Base-by-base conservation (phyloP, 1,140 invertebrate species). In the Panulirus ornatus region DNA sequence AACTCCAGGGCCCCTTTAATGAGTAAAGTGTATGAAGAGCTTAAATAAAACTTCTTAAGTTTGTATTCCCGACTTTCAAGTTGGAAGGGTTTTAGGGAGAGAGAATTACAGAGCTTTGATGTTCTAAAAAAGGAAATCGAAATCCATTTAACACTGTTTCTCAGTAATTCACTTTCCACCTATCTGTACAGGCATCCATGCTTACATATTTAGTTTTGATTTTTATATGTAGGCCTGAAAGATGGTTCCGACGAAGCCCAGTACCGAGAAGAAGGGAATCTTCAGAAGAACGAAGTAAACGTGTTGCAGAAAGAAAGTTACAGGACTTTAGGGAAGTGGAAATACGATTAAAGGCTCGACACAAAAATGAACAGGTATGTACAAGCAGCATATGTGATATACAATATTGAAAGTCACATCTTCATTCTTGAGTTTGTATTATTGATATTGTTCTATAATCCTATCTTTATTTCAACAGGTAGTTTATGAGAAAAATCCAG, bases 401-500 rank as follows among this genome's bases (percentile, higher is more conserved):
- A 47, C 5, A 47, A 11, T 47, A 47, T 47, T 47, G 14, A 47
- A 47, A 47, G 44, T 47, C 5, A 22, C 30, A 66, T 22, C 63
- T 6, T 22, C 30, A 30, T 54, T 9, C 51, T 54, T 9, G 9
- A 54, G 9, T 54, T 54, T 11, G 9, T 22, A 22, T 8, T 5
- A 66, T 30, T 66, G 22, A 30, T n/a, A 5, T 66, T 30, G 3
- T 66, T 66, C 9, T 9, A 54, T 66, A 30, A 27, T 27, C 3
- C 58, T 58, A 9, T 3, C 8, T 42, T 87, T 40, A 14, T 75
- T 22, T 63, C 38, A 63, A 42, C 71, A 89, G 88, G 42, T 54
- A 42, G 70, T 38, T 19, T 83, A 54, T 63, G 88, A 88, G 40
- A 88, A 84, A 51, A 38, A 73, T 22, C 91, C 91, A 0, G 91